Evolutionary conservation across 2,113 vertebrate genomes (phyloP), one percentile per base, ranked within the genome.

Genomic region (Dermatemys mawii): DNA sequence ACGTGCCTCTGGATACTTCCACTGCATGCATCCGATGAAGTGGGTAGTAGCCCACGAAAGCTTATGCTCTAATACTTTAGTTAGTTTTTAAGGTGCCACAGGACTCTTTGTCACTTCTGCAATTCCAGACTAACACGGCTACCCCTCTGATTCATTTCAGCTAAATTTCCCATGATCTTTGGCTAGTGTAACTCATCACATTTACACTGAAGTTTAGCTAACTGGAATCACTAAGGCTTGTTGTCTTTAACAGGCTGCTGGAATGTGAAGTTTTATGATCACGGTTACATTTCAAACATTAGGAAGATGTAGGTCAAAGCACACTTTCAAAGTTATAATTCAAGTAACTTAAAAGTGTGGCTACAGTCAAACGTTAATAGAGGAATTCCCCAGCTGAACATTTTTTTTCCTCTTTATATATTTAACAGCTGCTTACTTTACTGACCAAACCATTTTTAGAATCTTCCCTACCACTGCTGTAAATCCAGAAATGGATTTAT

Each of bases 251-350:
- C 11, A 88, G 88, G 67, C 70, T 90, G n/a, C 78, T 90, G 94
- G 44, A 44, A 41, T 83, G 67, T 90, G 67, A 93, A 86, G 81
- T 87, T 92, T 92, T 95, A 95, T 86, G 91, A 90, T 78, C 75
- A 90, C 83, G 91, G 92, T 90, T 91, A 91, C 92, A 90, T 57
- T 81, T 95, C 81, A 95, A 92, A 96, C 92, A 88, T 48, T 92
- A 44, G 57, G 89, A 83, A 83, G 63, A 84, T 54, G 16, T 67
- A 79, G 91, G 92, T 95, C 55, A 84, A 96, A 86, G 90, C 21
- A 35, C 85, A 90, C 90, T 94, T 93, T 63, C 88, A 95, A 90
- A 91, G 75, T 95, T 96, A 92, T 84, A 95, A 94, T 90, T 32
- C 48, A 16, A n/a, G 16, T 93, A 81, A 50, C 93, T 50, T 80